Conservation (phyloP, 2,113 vertebrate species). For the Canis aureus region DNA sequence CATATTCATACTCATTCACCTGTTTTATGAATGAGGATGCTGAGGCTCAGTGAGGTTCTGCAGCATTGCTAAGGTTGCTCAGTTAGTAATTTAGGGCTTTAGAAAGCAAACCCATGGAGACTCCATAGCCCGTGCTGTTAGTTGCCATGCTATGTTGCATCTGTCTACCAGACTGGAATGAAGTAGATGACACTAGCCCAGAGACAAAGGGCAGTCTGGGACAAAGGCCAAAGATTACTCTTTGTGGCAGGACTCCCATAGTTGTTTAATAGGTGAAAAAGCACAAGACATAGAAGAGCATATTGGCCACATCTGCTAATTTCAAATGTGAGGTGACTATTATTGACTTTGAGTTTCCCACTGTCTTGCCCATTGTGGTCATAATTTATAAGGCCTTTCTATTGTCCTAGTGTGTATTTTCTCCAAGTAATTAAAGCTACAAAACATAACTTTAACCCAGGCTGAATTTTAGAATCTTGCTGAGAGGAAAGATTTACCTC, state of each 20-base stretch:
- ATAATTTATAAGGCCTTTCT: constrained; percentile 5
- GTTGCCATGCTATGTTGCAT: not conserved
- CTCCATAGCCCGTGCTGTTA: not conserved
- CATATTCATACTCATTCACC: not conserved
- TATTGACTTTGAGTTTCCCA: not conserved
- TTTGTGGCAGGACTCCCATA: not conserved
- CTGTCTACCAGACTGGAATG: not conserved
- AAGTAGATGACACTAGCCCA: not conserved
- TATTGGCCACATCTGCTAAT: constrained; percentile 6
- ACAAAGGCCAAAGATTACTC: constrained; percentile 9
- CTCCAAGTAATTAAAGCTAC: not conserved
- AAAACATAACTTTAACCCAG: not conserved
- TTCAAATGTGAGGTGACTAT: constrained; percentile 19
- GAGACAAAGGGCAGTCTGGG: constrained; percentile 31
- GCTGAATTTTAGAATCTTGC: not conserved
- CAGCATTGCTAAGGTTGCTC: not conserved
- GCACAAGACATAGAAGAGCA: not conserved
- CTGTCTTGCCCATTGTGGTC: not conserved
- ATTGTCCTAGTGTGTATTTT: not conserved
- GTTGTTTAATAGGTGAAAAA: constrained; percentile 23
- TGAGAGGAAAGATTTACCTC: not conserved
- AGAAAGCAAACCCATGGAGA: not conserved
- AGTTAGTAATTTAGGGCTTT: not conserved
- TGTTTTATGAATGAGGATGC: not conserved
- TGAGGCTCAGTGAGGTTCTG: not conserved